Percentiles rank a stretch among this genome's conserved stretches.
Conservation (phyloP, 2,113 vertebrate species). For the Smithornis capensis region DNA sequence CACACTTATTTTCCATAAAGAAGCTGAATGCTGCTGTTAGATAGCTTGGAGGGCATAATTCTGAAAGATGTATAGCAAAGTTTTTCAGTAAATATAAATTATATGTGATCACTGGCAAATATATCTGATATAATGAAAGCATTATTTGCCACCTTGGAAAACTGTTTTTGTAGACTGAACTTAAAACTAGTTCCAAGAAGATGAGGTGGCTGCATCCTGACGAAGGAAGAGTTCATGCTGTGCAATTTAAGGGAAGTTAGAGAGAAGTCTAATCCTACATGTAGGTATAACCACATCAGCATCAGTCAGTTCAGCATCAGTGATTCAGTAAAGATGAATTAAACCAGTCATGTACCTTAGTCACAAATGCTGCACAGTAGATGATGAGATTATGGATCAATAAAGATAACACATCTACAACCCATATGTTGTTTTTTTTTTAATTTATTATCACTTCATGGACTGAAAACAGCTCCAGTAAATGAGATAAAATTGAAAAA, state of each 20-base stretch:
- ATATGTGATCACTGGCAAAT: not conserved
- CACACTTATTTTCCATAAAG: not conserved
- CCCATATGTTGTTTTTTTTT: not conserved
- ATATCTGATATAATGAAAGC: not conserved
- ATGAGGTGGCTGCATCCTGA: not conserved
- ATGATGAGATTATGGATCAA: not conserved
- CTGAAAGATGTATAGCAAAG: not conserved
- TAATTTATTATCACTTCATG: not conserved
- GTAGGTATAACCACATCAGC: not conserved
- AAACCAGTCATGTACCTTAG: not conserved
- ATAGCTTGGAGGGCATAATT: not conserved
- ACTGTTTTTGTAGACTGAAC: not conserved
- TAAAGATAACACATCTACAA: not conserved
- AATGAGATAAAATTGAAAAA: not conserved
- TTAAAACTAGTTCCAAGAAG: not conserved
- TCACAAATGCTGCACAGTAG: not conserved
- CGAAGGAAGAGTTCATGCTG: not conserved
- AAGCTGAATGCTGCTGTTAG: not conserved
- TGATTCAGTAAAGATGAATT: not conserved
- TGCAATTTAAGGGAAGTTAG: not conserved
- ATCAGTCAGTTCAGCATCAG: not conserved
- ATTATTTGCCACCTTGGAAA: not conserved
- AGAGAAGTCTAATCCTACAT: not conserved
- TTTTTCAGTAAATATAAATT: not conserved
- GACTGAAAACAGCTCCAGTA: not conserved